A percentile compares a stretch with the other conserved stretches of the same genome.
Evolutionary conservation across 2,888 invertebrate species (phyloP).

Genomic region (Agrotis clavis): DNA sequence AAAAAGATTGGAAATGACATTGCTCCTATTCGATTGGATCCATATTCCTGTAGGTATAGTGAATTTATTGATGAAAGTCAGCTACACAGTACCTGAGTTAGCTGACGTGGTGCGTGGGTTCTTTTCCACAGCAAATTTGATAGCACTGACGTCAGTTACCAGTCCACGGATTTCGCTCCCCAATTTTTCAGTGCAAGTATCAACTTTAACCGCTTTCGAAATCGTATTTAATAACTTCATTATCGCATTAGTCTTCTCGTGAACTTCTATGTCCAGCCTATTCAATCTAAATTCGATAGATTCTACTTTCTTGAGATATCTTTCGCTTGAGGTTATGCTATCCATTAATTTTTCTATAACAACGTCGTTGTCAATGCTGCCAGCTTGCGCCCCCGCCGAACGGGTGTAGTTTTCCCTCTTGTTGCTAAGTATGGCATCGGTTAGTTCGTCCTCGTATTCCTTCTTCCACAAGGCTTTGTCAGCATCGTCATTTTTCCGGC

Average conservation of each 20-base stretch:
- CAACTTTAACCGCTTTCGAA: slow-evolving; percentile 67
- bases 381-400: slow-evolving; percentile 67
- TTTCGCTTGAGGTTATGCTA: slow-evolving; percentile 84
- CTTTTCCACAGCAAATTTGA: slow-evolving; percentile 77
- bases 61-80: background rate
- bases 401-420: slow-evolving; percentile 79
- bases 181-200: slow-evolving; percentile 71
- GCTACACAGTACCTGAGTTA: slow-evolving; percentile 42
- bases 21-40: too few relatives aligned
- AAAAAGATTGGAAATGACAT: too few relatives aligned
- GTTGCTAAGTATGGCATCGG: slow-evolving; percentile 79
- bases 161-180: slow-evolving; percentile 73
- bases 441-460: slow-evolving; percentile 85
- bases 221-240: slow-evolving; percentile 80
- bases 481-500: slow-evolving; percentile 72
- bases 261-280: slow-evolving; percentile 85
- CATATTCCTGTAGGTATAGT: too few relatives aligned
- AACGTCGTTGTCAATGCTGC: slow-evolving; percentile 78
- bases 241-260: slow-evolving; percentile 85
- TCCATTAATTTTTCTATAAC: slow-evolving; percentile 86
- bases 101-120: slow-evolving; percentile 40
- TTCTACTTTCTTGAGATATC: slow-evolving; percentile 87
- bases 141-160: slow-evolving; percentile 73
- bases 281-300: slow-evolving; percentile 86
- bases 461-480: slow-evolving; percentile 85